Percentiles rank a stretch among this genome's conserved stretches.
These are phyloP conservation scores for Rhagium mordax DNA, from an alignment of 2,888 invertebrate genomes.

Conservation along the genomic window DNA sequence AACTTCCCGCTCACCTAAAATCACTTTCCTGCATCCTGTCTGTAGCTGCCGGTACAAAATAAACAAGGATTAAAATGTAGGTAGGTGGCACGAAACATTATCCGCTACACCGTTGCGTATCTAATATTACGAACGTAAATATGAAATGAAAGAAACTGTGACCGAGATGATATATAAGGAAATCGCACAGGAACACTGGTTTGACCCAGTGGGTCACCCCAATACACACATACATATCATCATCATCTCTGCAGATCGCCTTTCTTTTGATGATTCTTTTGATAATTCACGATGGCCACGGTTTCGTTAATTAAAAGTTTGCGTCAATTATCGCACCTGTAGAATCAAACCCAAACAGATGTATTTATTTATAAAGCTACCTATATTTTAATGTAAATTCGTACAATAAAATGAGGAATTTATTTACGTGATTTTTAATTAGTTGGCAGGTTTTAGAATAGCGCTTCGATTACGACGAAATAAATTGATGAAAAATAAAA, in stretches of 20 bases:
- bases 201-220: conserved; percentile 28
- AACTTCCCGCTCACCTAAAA: too few relatives aligned
- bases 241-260: not conserved
- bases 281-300: not conserved
- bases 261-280: not conserved
- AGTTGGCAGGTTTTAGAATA: too few relatives aligned
- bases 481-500: too few relatives aligned
- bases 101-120: conserved; percentile 4
- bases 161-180: conserved; percentile 23
- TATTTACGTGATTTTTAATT: too few relatives aligned
- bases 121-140: not conserved
- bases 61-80: not conserved
- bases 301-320: not conserved
- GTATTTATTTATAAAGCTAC: too few relatives aligned
- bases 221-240: conserved; percentile 17
- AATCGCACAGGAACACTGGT: conserved; percentile 15
- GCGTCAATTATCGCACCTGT: not conserved
- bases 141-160: conserved; percentile 4
- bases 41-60: not conserved
- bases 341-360: not conserved
- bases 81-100: not conserved
- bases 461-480: too few relatives aligned
- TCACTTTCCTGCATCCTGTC: too few relatives aligned
- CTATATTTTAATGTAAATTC: too few relatives aligned
- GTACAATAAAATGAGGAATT: too few relatives aligned